A percentile compares a stretch with the other conserved stretches of the same genome.
Evolutionary conservation across 2,888 invertebrate genomes (phyloP).

Genomic region (Spodoptera littoralis): DNA sequence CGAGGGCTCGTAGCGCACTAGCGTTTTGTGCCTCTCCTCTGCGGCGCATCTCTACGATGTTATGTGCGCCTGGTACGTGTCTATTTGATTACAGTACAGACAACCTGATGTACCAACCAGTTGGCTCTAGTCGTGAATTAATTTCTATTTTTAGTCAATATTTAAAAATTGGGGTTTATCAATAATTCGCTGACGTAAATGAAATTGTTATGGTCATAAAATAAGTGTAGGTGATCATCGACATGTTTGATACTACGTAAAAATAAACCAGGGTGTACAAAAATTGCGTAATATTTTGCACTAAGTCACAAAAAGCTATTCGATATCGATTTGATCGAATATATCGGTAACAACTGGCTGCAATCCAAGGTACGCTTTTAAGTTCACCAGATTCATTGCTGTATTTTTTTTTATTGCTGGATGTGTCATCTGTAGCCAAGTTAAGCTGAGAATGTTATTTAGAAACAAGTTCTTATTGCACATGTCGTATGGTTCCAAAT

Average conservation of each 20-base stretch:
- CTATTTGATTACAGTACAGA: constrained; percentile 46
- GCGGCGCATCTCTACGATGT: constrained; percentile 70
- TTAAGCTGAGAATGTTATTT: constrained; percentile 56
- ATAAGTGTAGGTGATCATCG: too few species aligned
- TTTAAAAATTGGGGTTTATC: too few species aligned
- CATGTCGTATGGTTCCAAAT: constrained; percentile 60
- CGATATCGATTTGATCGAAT: constrained; percentile 69
- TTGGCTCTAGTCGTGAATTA: constrained; percentile 4
- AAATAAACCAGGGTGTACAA: constrained; percentile 56
- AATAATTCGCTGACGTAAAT: neutral
- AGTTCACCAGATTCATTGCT: constrained; percentile 64
- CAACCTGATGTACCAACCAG: constrained; percentile 7
- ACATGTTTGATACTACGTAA: constrained; percentile 16
- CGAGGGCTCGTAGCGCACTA: constrained; percentile 82
- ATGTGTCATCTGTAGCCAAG: constrained; percentile 57
- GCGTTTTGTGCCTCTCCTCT: constrained; percentile 84
- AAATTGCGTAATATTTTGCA: constrained; percentile 60
- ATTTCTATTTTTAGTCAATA: neutral
- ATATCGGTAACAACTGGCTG: constrained; percentile 67
- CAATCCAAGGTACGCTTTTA: constrained; percentile 72
- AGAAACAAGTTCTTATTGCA: constrained; percentile 43
- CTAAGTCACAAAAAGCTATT: constrained; percentile 71
- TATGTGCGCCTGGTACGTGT: constrained; percentile 70
- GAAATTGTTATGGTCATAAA: constrained; percentile 27
- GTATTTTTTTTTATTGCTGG: constrained; percentile 64